These are phyloP conservation scores for Porites lutea DNA, from an alignment of 64 coral and sea anemone species.

Conservation along the genomic window DNA sequence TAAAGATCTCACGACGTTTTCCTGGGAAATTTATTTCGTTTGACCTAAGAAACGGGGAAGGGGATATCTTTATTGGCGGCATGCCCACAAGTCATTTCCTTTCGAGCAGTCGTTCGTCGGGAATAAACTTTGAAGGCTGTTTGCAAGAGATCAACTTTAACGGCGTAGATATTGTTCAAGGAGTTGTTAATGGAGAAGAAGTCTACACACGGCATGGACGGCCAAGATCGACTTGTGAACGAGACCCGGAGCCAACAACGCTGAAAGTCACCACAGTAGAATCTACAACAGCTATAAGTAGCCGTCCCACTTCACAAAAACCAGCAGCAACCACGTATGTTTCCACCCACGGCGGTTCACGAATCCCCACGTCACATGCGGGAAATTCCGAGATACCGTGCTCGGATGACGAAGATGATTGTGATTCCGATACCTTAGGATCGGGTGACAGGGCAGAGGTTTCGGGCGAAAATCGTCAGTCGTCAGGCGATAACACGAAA, in stretches of 20 bases:
- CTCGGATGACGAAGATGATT: conserved; percentile 40
- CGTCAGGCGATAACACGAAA: not conserved
- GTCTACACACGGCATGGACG: not conserved
- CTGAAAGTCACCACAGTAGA: not conserved
- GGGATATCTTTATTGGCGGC: conserved; percentile 8
- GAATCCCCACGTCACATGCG: not conserved
- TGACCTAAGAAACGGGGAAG: not conserved
- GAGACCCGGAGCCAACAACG: not conserved
- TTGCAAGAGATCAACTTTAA: conserved; percentile 28
- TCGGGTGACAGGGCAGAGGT: not conserved
- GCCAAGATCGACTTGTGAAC: not conserved
- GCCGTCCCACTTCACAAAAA: not conserved
- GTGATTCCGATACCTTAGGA: not conserved
- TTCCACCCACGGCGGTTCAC: not conserved
- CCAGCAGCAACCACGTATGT: not conserved
- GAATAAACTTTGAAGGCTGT: conserved; percentile 23
- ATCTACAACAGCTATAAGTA: not conserved
- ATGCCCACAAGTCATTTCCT: not conserved
- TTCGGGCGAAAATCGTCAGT: not conserved
- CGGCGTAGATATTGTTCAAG: conserved; percentile 14
- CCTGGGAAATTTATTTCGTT: conserved; percentile 29
- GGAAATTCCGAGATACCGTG: not conserved
- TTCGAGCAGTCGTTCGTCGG: not conserved
- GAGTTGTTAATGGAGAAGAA: not conserved
- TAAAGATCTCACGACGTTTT: not conserved